Evolutionary conservation across 92 coral and sea anemone species (phyloP).

Genomic region (Palythoa caribaeorum): DNA sequence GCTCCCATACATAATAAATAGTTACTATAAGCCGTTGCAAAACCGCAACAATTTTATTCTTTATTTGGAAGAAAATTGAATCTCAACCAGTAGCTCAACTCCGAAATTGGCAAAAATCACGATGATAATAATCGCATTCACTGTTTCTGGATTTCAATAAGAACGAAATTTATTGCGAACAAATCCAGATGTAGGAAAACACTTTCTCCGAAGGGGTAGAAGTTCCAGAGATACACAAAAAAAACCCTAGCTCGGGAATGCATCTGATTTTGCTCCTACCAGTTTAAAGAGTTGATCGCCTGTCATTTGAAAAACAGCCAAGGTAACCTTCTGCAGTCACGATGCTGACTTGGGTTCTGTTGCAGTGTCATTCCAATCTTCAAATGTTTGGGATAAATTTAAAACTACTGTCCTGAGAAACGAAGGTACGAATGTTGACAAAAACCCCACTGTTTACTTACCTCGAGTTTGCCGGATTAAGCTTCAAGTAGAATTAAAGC

Average conservation of each 20-base stretch:
- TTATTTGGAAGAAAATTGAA: neutral
- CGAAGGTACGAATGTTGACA: no score
- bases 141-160: neutral
- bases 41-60: neutral
- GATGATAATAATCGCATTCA: neutral
- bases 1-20: no score
- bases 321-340: no score
- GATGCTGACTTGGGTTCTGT: no score
- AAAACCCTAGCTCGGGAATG: neutral
- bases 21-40: no score
- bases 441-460: no score
- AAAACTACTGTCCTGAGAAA: no score
- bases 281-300: neutral
- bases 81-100: neutral
- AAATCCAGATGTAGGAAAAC: neutral
- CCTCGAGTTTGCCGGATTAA: no score
- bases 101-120: neutral
- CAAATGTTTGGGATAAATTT: no score
- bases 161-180: neutral
- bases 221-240: neutral
- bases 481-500: no score
- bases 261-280: neutral
- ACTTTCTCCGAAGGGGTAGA: neutral
- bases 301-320: neutral
- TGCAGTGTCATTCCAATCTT: no score